phyloP scores from a whole-genome alignment of 1,140 invertebrate species.

The Zaprionus capensis region DNA sequence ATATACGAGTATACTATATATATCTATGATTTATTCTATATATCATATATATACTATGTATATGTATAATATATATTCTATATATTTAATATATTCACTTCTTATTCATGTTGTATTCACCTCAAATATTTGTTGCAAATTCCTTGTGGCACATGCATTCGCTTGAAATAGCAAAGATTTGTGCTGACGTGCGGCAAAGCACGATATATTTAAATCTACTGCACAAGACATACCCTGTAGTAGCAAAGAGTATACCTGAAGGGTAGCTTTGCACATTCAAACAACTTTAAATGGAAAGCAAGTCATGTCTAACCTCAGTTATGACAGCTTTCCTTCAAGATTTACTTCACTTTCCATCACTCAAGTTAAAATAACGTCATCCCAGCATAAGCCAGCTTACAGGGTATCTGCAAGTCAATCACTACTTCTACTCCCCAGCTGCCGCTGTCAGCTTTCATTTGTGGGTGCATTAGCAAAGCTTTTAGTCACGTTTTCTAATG shows the following conservation, averaged over 20 bases:
- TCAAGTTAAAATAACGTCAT: background rate
- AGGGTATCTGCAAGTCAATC: constrained; percentile 2
- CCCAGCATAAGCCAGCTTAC: background rate
- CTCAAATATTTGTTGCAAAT: background rate
- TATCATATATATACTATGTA: background rate
- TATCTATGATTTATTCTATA: background rate
- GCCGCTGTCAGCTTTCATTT: background rate
- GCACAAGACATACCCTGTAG: background rate
- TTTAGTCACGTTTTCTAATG: constrained; percentile 13
- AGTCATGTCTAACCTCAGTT: background rate
- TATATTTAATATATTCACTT: background rate
- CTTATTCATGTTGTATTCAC: background rate
- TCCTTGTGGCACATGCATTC: background rate
- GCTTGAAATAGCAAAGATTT: background rate
- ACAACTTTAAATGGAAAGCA: background rate
- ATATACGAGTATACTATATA: background rate
- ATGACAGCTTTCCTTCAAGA: background rate
- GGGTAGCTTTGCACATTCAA: background rate
- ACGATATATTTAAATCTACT: background rate
- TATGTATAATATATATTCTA: background rate
- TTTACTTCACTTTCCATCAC: background rate
- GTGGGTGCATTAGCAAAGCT: constrained; percentile 4
- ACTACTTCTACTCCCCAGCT: background rate
- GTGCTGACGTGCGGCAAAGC: background rate
- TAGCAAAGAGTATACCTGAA: background rate